Evolutionary conservation across 2,888 invertebrate genomes (phyloP).

Genomic region (Catocala sponsa): DNA sequence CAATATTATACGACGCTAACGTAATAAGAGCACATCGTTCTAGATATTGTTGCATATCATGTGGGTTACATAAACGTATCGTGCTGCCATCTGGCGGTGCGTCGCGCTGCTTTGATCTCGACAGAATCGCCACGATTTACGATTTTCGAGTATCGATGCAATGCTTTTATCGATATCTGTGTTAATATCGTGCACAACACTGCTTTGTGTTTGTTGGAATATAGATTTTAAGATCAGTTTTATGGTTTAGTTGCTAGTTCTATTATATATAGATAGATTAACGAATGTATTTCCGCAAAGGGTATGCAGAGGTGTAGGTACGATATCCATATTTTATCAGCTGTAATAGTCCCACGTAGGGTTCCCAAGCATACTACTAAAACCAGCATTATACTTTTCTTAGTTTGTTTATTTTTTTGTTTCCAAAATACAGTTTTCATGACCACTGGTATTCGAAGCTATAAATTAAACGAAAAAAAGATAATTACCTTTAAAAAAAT

Average conservation of each 20-base stretch:
- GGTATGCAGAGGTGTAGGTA: too few relatives aligned
- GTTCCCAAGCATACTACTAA: too few relatives aligned
- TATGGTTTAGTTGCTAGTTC: conserved; percentile 14
- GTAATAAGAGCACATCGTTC: too few relatives aligned
- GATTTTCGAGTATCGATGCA: conserved; percentile 18
- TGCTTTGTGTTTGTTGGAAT: conserved; percentile 4
- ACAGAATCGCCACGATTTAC: conserved; percentile 23
- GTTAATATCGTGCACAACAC: conserved; percentile 13
- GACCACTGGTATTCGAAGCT: too few relatives aligned
- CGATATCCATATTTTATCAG: too few relatives aligned
- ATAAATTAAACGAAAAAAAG: too few relatives aligned
- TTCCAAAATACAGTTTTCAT: too few relatives aligned
- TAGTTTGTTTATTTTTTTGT: too few relatives aligned
- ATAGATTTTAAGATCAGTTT: conserved; percentile 19
- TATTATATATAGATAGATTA: neutral
- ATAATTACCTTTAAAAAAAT: too few relatives aligned
- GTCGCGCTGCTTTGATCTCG: conserved; percentile 44
- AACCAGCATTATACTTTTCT: too few relatives aligned
- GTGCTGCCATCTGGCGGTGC: conserved; percentile 41
- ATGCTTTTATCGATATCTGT: conserved; percentile 25
- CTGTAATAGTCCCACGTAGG: too few relatives aligned
- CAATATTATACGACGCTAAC: neutral
- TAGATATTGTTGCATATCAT: conserved; percentile 29
- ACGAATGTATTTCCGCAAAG: too few relatives aligned
- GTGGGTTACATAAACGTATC: conserved; percentile 47